These are phyloP conservation scores for Eleginops maclovinus DNA, from an alignment of 2,113 vertebrate species.

Conservation along the genomic window DNA sequence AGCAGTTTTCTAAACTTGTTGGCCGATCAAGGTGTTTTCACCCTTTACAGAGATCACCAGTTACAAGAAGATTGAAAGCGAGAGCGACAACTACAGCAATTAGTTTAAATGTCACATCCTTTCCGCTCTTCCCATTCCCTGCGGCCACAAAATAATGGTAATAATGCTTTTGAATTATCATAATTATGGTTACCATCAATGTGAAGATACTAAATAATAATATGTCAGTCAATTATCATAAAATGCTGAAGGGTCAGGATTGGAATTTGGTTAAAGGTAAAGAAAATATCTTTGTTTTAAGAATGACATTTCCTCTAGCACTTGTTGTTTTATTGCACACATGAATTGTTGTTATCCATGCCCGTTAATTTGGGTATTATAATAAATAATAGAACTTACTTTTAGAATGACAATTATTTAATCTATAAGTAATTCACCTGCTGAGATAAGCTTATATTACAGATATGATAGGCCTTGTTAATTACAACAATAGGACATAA, in stretches of 20 bases:
- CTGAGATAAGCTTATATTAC: background rate
- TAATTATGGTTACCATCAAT: slow-evolving; percentile 11
- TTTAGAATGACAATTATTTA: too few relatives aligned
- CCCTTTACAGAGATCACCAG: background rate
- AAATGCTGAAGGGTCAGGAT: background rate
- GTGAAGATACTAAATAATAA: slow-evolving; percentile 8
- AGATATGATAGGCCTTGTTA: too few relatives aligned
- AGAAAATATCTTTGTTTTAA: background rate
- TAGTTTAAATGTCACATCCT: slow-evolving; percentile 37
- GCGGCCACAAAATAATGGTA: slow-evolving; percentile 10
- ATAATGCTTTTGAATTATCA: slow-evolving; percentile 20
- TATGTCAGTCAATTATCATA: background rate
- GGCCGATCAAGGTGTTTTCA: background rate
- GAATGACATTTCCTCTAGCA: background rate
- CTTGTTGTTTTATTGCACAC: background rate
- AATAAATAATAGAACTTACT: too few relatives aligned
- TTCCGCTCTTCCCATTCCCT: background rate
- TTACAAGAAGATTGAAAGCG: background rate
- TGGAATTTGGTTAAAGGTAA: background rate
- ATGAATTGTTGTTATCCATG: background rate
- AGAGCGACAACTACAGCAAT: slow-evolving; percentile 3
- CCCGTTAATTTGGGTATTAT: too few relatives aligned
- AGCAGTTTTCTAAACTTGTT: background rate
- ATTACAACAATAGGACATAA: too few relatives aligned
- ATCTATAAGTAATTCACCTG: too few relatives aligned